Evolutionary conservation across 1,140 invertebrate species (phyloP), one percentile per base, ranked within the genome.

Genomic region (Glossosoma conforme): DNA sequence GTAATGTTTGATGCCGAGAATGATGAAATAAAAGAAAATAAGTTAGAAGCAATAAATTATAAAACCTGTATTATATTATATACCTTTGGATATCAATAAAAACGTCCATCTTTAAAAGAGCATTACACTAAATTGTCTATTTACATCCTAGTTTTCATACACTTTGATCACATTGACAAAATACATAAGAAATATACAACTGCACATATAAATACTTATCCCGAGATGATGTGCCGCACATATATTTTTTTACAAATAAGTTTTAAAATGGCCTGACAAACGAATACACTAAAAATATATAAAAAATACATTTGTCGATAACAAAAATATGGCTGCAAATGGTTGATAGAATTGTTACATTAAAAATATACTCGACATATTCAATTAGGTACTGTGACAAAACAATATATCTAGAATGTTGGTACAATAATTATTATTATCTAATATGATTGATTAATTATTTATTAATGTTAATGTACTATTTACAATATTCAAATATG

Each of bases 121-220:
- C 28, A 37, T 44, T 51, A 51, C 44, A 37, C 48, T 51, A 51
- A 44, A 44, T 43, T 44, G 47, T 54, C 33, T 56, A 51, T 56
- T 46, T 56, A 56, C 48, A 51, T 37, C 40, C 48, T 52, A 14
- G 42, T 47, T 50, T 44, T 32, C 3, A 17, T 38, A 36, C 20
- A 51, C 42, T 56, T 56, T 56, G 54, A 56, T 49, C 54, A 56
- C 54, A 52, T 36, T 43, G 33, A 56, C 49, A 43, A 52, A 56
- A 35, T 44, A 50, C 46, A 50, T 38, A 47, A 30, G 41, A 55
- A 49, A 55, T 50, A 49, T 45, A 52, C 47, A 46, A 54, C 37
- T 48, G 41, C 47, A 56, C 40, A 51, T 37, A 36, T 47, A 37
- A 47, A 28, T 17, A 15, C 36, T n/a, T 18, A 38, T 17, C 15